Percentiles rank a stretch among this genome's conserved stretches.
Conservation (phyloP, 2,888 invertebrate genomes). For the Helobdella robusta region DNA sequence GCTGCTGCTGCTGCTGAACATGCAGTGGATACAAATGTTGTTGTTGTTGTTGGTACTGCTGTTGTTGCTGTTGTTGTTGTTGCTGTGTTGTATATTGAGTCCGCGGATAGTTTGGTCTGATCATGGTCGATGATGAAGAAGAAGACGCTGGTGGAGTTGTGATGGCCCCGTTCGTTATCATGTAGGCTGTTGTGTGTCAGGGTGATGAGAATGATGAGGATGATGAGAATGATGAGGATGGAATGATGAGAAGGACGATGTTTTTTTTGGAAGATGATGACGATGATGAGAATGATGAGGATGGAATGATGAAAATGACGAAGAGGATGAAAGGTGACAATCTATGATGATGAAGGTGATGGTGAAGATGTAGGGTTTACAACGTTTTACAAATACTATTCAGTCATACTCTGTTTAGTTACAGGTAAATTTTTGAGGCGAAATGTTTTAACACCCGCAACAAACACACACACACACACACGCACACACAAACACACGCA, state of each 20-base stretch:
- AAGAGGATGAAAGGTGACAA: not conserved
- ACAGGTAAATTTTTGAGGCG: no score
- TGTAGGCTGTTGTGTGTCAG: constrained; percentile 6
- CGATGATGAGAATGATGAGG: not conserved
- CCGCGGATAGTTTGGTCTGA: constrained; percentile 30
- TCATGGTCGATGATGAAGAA: constrained; percentile 16
- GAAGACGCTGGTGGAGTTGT: no score
- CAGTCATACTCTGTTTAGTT: no score
- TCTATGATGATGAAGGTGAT: not conserved
- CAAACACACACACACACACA: no score
- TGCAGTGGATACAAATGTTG: no score
- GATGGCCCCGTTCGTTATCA: constrained; percentile 16
- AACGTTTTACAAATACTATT: no score
- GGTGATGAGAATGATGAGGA: not conserved
- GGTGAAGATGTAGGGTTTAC: no score
- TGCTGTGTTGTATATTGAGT: constrained; percentile 25
- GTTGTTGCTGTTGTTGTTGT: constrained; percentile 20
- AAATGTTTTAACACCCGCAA: no score
- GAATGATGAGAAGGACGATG: not conserved
- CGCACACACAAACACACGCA: no score
- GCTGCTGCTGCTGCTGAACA: not conserved
- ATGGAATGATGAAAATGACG: not conserved
- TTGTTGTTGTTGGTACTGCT: not conserved
- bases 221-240: not conserved
- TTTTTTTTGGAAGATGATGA: no score